Conservation (phyloP, 2,113 vertebrate species). For the Gymnobelideus leadbeateri region DNA sequence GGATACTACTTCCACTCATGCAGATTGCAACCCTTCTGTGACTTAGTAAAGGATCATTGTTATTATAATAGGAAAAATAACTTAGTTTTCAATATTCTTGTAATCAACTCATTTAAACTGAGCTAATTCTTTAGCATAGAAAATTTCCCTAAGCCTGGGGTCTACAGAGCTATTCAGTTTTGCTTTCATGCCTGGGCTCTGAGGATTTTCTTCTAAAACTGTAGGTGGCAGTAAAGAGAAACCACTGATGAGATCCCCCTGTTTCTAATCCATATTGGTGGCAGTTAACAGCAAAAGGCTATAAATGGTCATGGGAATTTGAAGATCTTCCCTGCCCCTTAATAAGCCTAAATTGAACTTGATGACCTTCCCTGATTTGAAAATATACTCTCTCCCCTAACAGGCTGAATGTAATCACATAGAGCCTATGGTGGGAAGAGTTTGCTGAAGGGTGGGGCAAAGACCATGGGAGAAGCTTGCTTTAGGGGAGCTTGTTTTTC, state of each 20-base stretch:
- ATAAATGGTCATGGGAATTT: too few species aligned
- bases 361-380: too few species aligned
- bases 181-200: background rate
- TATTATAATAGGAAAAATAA: background rate
- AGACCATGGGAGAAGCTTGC: too few species aligned
- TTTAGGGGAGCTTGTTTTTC: too few species aligned
- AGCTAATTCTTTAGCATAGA: background rate
- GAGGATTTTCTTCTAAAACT: background rate
- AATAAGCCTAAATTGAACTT: too few species aligned
- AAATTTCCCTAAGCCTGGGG: background rate
- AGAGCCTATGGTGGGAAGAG: too few species aligned
- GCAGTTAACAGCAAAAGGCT: background rate
- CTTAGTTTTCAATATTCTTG: background rate
- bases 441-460: too few species aligned
- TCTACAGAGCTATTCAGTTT: background rate
- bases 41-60: background rate
- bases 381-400: too few species aligned
- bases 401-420: too few species aligned
- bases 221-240: background rate
- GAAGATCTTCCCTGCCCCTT: too few species aligned
- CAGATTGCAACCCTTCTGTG: background rate
- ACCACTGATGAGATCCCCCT: background rate
- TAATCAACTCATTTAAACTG: background rate
- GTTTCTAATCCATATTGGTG: background rate
- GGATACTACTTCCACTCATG: background rate